Evolutionary conservation across 2,888 invertebrate genomes (phyloP).

Genomic region (Phasia obesa): DNA sequence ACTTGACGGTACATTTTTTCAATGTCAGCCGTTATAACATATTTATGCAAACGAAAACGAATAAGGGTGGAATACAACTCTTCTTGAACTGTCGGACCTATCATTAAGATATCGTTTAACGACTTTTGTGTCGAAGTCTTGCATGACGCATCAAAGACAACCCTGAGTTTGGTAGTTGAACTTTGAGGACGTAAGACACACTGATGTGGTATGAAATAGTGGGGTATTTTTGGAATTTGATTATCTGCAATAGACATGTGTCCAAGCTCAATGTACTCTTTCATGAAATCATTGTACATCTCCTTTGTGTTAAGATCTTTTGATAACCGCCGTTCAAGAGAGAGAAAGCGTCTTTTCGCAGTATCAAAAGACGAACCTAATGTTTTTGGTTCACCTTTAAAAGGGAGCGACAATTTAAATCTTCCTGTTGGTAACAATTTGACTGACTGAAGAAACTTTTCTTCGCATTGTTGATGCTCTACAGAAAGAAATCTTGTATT

Average conservation of each 20-base stretch:
- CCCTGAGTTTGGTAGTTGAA: too few species aligned
- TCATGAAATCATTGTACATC: conserved; percentile 64
- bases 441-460: conserved; percentile 50
- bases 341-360: conserved; percentile 4
- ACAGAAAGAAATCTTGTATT: conserved; percentile 36
- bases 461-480: conserved; percentile 61
- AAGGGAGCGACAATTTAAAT: too few species aligned
- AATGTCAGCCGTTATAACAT: too few species aligned
- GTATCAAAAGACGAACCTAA: conserved; percentile 15
- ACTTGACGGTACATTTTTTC: too few species aligned
- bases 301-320: conserved; percentile 40
- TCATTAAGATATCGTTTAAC: too few species aligned
- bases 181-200: too few species aligned
- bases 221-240: not conserved
- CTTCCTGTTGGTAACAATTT: conserved; percentile 42
- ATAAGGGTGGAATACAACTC: too few species aligned
- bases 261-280: conserved; percentile 43
- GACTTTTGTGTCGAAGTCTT: too few species aligned
- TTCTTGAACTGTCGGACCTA: too few species aligned
- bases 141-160: too few species aligned
- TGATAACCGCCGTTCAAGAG: conserved; percentile 50
- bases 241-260: not conserved
- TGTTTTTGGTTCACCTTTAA: too few species aligned
- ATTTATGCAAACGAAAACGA: too few species aligned
- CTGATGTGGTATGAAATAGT: not conserved